Percentiles rank a stretch among this genome's conserved stretches.
These are phyloP conservation scores for Lates calcarifer DNA, from an alignment of 2,113 vertebrate species.

Conservation along the genomic window DNA sequence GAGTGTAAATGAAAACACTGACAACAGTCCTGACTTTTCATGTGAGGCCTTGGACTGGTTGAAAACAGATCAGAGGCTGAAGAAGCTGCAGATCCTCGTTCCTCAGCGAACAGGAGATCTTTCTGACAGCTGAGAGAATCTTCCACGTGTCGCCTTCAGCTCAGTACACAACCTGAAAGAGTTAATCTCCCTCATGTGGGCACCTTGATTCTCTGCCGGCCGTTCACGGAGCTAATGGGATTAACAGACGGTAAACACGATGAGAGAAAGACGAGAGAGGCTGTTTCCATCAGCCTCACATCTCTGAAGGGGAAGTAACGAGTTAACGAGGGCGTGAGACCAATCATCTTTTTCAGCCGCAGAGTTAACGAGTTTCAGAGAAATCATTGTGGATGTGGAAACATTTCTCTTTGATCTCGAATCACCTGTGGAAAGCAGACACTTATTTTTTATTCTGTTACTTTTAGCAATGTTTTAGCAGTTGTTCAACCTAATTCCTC, in stretches of 20 bases:
- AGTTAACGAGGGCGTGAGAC: neutral
- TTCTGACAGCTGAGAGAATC: neutral
- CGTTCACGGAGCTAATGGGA: conserved; percentile 21
- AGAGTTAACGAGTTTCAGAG: neutral
- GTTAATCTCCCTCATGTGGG: conserved; percentile 44
- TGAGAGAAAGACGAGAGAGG: neutral
- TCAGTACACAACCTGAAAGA: conserved; percentile 27
- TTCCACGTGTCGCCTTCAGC: conserved; percentile 29
- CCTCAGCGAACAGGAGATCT: neutral
- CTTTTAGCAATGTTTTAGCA: neutral
- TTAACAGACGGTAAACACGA: conserved; percentile 24
- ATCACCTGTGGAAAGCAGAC: no score
- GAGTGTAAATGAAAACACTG: no score
- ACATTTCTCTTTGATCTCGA: conserved; percentile 15
- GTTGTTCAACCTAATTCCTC: no score
- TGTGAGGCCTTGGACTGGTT: neutral
- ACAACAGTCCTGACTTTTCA: neutral
- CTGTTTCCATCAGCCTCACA: neutral
- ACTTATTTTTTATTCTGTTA: no score
- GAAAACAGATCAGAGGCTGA: no score
- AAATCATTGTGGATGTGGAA: neutral
- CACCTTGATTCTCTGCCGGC: neutral
- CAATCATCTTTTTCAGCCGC: neutral
- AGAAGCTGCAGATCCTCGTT: no score
- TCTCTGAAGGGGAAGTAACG: conserved; percentile 53